Base-by-base conservation (phyloP, 2,797 vertebrate genomes). In the Orestias chungarensis region DNA sequence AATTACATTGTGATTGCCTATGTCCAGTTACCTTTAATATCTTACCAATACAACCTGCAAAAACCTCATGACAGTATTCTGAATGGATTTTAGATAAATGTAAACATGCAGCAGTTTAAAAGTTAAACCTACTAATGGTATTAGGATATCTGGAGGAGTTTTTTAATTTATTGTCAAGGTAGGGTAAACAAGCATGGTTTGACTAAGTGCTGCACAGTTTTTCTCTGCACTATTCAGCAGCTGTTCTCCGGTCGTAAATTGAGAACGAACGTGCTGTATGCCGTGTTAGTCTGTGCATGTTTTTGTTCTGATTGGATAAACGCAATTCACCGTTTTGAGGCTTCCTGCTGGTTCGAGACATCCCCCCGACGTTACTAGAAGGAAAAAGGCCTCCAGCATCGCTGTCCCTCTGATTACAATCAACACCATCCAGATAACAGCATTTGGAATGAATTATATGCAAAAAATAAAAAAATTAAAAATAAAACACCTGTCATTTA, bases 361-460 rank as follows among this genome's bases (percentile, higher is more conserved):
- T 86, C 86, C 90, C 33, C 89, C 90, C 50, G 83, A 91, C 90
- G 89, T 89, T 89, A 79, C 72, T 54, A 82, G 83, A 80, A 87
- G 83, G 76, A 86, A 80, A 40, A 90, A 82, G 84, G 83, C 84
- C 85, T 82, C 86, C 80, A 81, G 87, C 89, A 66, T 89, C 91
- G 82, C 90, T 85, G 88, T 78, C 84, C 84, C 80, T 80, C 86
- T 93, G 93, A 94, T 94, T 93, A 90, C 91, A 93, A 93, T 93
- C 93, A 92, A 90, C 40, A 73, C 83, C 88, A 88, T 82, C 83
- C 89, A 92, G 84, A 89, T 77, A 83, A 86, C 87, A 71, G 83
- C 77, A 66, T 86, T 90, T 70, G 74, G 73, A 64, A 85, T 73
- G 74, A 88, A 88, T 90, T 75, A 86, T 71, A 88, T 90, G 87